phyloP scores from a whole-genome alignment of 2,797 vertebrate genomes.

The Sebastes alutus region DNA sequence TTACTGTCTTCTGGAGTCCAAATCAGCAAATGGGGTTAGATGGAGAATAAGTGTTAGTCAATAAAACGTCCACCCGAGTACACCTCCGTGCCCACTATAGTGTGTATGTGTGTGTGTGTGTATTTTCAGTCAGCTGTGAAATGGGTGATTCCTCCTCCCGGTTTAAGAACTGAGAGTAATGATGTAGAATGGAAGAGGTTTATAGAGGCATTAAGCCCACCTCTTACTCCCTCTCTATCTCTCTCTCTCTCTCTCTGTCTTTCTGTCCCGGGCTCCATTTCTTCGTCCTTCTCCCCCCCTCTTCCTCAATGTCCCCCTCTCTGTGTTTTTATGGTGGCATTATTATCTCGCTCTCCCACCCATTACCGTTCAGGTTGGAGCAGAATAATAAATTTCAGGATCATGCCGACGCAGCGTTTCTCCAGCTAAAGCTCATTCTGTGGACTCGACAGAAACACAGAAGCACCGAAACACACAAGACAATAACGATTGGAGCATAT shows the following conservation, averaged over 20 bases:
- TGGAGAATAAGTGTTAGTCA: slow-evolving; percentile 68
- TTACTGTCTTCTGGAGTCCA: slow-evolving; percentile 58
- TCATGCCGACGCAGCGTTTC: slow-evolving; percentile 75
- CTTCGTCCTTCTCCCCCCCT: slow-evolving; percentile 23
- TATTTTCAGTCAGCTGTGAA: slow-evolving; percentile 68
- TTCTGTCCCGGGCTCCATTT: slow-evolving; percentile 35
- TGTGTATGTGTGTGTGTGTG: slow-evolving; percentile 41
- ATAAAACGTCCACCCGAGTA: slow-evolving; percentile 60
- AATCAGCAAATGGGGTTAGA: slow-evolving; percentile 63
- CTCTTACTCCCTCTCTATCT: slow-evolving; percentile 35
- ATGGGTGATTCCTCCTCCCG: slow-evolving; percentile 70
- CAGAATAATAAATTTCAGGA: slow-evolving; percentile 75
- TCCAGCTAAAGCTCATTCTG: slow-evolving; percentile 64
- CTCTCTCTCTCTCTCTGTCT: neutral
- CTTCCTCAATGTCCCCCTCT: slow-evolving; percentile 47
- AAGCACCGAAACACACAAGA: slow-evolving; percentile 40
- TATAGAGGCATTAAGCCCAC: slow-evolving; percentile 74
- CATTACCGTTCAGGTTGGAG: slow-evolving; percentile 76
- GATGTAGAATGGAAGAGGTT: slow-evolving; percentile 76
- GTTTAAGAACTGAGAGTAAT: slow-evolving; percentile 74
- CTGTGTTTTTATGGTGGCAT: slow-evolving; percentile 76
- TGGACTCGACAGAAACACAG: slow-evolving; percentile 70
- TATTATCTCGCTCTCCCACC: slow-evolving; percentile 74
- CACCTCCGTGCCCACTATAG: slow-evolving; percentile 20
- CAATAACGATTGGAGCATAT: slow-evolving; percentile 32